phyloP scores from a whole-genome alignment of 1,140 invertebrate species.

The Leucophenga varia region DNA sequence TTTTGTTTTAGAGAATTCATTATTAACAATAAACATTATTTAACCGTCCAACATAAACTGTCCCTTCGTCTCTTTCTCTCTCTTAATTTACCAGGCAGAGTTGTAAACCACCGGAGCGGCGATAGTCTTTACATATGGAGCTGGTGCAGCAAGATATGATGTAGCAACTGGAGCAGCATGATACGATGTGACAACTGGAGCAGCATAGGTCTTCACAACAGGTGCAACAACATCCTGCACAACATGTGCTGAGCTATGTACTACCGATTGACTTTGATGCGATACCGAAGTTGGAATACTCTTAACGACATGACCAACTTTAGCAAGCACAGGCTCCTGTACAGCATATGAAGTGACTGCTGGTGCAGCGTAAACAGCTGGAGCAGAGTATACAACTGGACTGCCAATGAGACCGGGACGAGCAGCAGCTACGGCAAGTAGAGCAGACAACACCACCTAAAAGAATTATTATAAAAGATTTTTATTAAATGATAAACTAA shows the following conservation, averaged over 20 bases:
- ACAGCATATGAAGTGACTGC: slow-evolving; percentile 24
- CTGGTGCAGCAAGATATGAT: slow-evolving; percentile 20
- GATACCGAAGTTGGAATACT: slow-evolving; percentile 56
- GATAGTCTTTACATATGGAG: slow-evolving; percentile 13
- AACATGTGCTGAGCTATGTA: slow-evolving; percentile 38
- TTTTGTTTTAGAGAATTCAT: too few relatives aligned
- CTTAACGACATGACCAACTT: slow-evolving; percentile 41
- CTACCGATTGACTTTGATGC: slow-evolving; percentile 57
- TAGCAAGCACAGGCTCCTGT: slow-evolving; percentile 32
- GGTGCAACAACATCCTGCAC: slow-evolving; percentile 40
- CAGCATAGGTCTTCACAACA: slow-evolving; percentile 28
- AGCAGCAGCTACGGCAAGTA: slow-evolving; percentile 62
- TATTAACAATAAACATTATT: too few relatives aligned
- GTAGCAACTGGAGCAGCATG: slow-evolving; percentile 27
- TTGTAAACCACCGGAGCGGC: slow-evolving; percentile 22
- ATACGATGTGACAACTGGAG: slow-evolving; percentile 16
- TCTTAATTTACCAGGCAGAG: slow-evolving; percentile 29
- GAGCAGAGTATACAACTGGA: slow-evolving; percentile 11
- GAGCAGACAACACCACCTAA: slow-evolving; percentile 63
- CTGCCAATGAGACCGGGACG: slow-evolving; percentile 55
- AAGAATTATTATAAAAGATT: slow-evolving; percentile 1
- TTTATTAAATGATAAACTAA: neutral
- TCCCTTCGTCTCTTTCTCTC: neutral
- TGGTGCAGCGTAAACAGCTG: slow-evolving; percentile 35
- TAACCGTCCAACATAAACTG: slow-evolving; percentile 20